Conservation (phyloP, 2,888 invertebrate genomes). For the Nephrotoma guestfalica region DNA sequence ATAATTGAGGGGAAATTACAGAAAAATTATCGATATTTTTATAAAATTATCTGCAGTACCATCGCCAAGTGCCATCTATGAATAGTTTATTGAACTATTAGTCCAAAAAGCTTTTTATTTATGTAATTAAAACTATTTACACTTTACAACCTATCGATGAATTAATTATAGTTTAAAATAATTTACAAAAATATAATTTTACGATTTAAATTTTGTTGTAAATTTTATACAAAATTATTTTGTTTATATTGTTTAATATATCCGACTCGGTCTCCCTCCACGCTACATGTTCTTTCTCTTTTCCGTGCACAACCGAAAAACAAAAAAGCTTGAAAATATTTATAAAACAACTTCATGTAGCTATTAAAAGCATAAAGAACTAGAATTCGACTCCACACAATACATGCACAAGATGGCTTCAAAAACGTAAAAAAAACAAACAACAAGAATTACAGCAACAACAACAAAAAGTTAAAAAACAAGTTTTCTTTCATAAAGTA, state of each 20-base stretch:
- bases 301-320: too few species aligned
- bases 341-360: too few species aligned
- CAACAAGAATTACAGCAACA: neutral
- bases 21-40: too few species aligned
- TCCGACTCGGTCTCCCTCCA: neutral
- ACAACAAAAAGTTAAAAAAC: conserved; percentile 18
- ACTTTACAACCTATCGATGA: too few species aligned
- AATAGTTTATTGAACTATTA: too few species aligned
- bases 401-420: neutral
- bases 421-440: neutral
- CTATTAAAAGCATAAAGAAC: neutral
- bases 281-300: neutral
- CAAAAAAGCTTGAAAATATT: too few species aligned
- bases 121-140: too few species aligned
- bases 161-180: too few species aligned
- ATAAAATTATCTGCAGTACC: too few species aligned
- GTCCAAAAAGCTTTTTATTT: too few species aligned
- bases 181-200: neutral
- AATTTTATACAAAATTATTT: neutral
- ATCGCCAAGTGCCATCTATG: too few species aligned
- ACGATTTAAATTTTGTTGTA: neutral
- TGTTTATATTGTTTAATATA: neutral
- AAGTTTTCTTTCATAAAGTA: conserved; percentile 25
- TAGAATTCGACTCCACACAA: neutral
- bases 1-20: too few species aligned